These are phyloP conservation scores for Leptocoma aspasia DNA, from an alignment of 2,113 vertebrate species.

Conservation along the genomic window DNA sequence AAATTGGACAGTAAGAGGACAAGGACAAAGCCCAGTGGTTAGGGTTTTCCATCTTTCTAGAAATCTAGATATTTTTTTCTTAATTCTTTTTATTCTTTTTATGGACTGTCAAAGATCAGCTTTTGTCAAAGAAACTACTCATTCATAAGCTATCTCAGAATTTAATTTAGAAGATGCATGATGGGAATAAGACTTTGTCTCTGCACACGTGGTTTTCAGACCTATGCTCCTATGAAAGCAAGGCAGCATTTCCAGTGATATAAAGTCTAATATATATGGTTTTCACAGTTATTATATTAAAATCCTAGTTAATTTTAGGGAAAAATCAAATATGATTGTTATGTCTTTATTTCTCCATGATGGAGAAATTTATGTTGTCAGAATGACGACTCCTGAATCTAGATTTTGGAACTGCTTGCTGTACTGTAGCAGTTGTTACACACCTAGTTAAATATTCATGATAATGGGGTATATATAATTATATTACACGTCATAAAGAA, in stretches of 20 bases:
- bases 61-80: neutral
- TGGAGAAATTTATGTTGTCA: neutral
- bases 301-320: constrained; percentile 47
- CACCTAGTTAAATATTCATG: neutral
- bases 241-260: constrained; percentile 37
- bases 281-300: constrained; percentile 52
- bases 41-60: neutral
- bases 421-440: neutral
- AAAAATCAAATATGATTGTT: constrained; percentile 43
- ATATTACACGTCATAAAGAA: neutral
- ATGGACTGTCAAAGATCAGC: neutral
- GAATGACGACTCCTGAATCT: neutral
- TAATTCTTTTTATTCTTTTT: neutral
- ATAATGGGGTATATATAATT: neutral
- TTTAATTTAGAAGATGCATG: neutral
- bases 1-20: neutral
- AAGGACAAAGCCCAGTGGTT: neutral
- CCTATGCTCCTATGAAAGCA: neutral
- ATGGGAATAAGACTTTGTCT: neutral
- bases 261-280: constrained; percentile 50
- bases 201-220: neutral
- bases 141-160: neutral
- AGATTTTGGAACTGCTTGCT: neutral
- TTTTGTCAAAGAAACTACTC: neutral
- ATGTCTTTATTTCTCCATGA: constrained; percentile 22